These are phyloP conservation scores for Drosophila meridiana DNA, from an alignment of 2,888 invertebrate genomes.

Conservation along the genomic window DNA sequence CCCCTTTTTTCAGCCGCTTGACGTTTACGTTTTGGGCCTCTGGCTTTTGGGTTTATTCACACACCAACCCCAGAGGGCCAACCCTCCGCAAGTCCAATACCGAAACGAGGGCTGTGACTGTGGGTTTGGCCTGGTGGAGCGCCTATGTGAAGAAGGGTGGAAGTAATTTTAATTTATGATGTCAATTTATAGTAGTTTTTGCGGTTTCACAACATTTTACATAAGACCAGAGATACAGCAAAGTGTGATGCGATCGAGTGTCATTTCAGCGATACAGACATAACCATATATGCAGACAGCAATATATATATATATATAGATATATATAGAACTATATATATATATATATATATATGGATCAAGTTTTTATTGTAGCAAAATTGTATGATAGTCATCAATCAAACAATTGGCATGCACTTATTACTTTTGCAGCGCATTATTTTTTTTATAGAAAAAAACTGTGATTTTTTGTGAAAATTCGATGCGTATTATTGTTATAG, in stretches of 20 bases:
- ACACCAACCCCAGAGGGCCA: constrained; percentile 62
- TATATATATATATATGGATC: background rate
- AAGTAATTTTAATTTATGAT: constrained; percentile 85
- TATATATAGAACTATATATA: background rate
- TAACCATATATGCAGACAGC: background rate
- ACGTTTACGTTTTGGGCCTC: constrained; percentile 47
- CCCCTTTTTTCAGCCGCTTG: constrained; percentile 77
- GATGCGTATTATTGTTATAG: constrained; percentile 37
- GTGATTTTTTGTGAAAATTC: constrained; percentile 57
- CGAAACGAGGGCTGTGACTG: constrained; percentile 64
- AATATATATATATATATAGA: background rate
- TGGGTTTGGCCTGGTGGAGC: constrained; percentile 62
- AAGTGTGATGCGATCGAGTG: constrained; percentile 22
- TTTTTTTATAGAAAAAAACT: constrained; percentile 62
- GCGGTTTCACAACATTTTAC: constrained; percentile 63
- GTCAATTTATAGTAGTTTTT: constrained; percentile 81
- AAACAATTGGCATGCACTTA: constrained; percentile 47
- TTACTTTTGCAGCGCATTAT: constrained; percentile 19
- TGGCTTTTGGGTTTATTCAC: constrained; percentile 46
- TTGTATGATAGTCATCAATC: constrained; percentile 64
- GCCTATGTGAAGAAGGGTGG: constrained; percentile 84
- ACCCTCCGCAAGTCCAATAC: constrained; percentile 52
- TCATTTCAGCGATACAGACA: background rate
- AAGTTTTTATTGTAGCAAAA: constrained; percentile 9
- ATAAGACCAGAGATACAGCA: constrained; percentile 33